Base-by-base conservation (phyloP, 2,888 invertebrate genomes). In the Heliconius aoede region DNA sequence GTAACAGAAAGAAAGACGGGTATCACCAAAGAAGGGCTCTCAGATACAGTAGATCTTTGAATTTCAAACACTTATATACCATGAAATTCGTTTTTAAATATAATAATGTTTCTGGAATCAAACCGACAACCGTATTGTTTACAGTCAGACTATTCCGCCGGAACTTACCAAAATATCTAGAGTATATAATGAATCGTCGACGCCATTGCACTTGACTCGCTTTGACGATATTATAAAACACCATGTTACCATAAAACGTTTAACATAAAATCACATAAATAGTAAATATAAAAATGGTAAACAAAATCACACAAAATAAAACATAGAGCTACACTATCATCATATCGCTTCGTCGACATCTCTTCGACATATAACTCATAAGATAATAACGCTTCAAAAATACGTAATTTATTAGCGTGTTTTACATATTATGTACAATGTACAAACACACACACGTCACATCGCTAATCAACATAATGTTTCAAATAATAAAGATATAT, bases 391-490 rank as follows among this genome's bases (percentile, higher is more conserved):
- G 46, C 11, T 68, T 65, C 5, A 51, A 30, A 28, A 51, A 51
- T 69, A 69, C 51, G 51, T 51, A 51, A 75, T 55, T 36, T 71
- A 73, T 77, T 79, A 79, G 65, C 79, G 67, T 71, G n/a, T 71
- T 51, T 30, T 28, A 28, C 28, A 61, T 61, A 61, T 61, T 7
- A 28, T 61, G 3, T 61, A 28, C 7, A 28, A 28, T 24, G n/a
- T 24, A 65, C n/a, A 32, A 58, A 72, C 68, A 55, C 69, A 60
- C 61, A 60, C 67, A 64, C 77, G 75, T 76, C 75, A 76, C 67
- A 61, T 62, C 60, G 77, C 79, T 79, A 79, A 79, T 76, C 69
- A 76, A 74, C 71, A 76, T 76, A 77, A 73, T 77, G 13, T 7
- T 40, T 28, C 60, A 73, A 62, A 79, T 73, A 79, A 79, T 74